Conservation (phyloP, 2,888 invertebrate genomes). For the Cactoblastis cactorum region DNA sequence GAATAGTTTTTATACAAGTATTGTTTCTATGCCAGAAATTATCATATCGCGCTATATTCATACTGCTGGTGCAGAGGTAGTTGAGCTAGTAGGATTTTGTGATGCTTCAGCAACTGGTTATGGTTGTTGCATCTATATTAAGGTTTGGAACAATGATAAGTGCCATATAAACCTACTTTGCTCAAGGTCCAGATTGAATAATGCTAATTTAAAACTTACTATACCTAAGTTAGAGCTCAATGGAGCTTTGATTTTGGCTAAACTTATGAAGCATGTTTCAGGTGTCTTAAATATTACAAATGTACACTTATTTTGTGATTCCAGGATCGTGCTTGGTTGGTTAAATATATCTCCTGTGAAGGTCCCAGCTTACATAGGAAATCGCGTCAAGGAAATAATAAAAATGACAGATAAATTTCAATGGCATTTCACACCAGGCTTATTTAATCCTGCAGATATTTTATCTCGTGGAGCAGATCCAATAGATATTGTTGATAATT, state of each 20-base stretch:
- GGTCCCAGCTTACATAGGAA: conserved; percentile 6
- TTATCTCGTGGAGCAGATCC: conserved; percentile 11
- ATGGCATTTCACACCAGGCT: conserved; percentile 10
- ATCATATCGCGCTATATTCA: background rate
- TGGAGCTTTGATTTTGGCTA: background rate
- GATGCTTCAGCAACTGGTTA: conserved; percentile 8
- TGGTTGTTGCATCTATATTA: conserved; percentile 4
- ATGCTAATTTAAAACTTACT: conserved; percentile 7
- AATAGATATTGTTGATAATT: background rate
- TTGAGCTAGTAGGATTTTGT: background rate
- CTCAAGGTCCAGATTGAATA: background rate
- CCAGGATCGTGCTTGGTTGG: background rate
- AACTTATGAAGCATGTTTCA: conserved; percentile 3
- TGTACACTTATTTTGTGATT: background rate
- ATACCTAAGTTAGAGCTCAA: conserved; percentile 5
- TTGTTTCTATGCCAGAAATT: background rate
- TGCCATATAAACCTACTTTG: background rate
- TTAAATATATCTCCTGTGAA: conserved; percentile 3
- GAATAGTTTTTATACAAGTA: too few relatives aligned
- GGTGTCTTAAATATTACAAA: background rate
- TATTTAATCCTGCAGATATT: conserved; percentile 1
- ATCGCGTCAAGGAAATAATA: conserved; percentile 1
- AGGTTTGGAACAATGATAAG: background rate
- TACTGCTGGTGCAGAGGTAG: background rate
- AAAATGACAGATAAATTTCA: too few relatives aligned